Conservation (phyloP, 2,888 invertebrate genomes). For the Papilio protenor region DNA sequence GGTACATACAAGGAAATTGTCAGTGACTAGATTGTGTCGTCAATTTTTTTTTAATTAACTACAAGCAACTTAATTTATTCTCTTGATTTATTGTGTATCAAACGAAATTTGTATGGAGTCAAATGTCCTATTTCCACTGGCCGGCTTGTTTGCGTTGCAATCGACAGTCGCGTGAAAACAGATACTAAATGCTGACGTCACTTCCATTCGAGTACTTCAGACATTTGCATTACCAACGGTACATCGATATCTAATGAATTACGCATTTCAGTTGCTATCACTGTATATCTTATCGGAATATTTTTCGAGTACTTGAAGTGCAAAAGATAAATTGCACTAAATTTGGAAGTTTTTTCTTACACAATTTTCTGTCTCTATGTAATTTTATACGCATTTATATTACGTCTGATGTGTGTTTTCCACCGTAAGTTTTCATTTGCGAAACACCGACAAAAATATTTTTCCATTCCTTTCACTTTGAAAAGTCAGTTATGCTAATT, state of each 20-base stretch:
- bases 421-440: too few species aligned
- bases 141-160: neutral
- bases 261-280: slow-evolving; percentile 15
- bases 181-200: neutral
- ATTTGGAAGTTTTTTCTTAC: neutral
- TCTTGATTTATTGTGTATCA: neutral
- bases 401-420: neutral
- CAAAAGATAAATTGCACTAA: slow-evolving; percentile 8
- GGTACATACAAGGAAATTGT: neutral
- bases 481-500: too few species aligned
- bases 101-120: neutral
- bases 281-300: neutral
- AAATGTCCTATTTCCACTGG: neutral
- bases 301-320: slow-evolving; percentile 12
- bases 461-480: too few species aligned
- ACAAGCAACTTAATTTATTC: too few species aligned
- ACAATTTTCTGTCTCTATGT: neutral
- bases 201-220: neutral
- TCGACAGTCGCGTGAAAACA: neutral
- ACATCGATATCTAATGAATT: slow-evolving; percentile 24
- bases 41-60: too few species aligned
- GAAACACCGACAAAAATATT: too few species aligned
- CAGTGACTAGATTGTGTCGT: neutral
- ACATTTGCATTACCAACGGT: slow-evolving; percentile 18
- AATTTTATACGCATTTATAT: neutral